phyloP scores from a whole-genome alignment of 2,888 invertebrate species.

The Parelbella ahira region DNA sequence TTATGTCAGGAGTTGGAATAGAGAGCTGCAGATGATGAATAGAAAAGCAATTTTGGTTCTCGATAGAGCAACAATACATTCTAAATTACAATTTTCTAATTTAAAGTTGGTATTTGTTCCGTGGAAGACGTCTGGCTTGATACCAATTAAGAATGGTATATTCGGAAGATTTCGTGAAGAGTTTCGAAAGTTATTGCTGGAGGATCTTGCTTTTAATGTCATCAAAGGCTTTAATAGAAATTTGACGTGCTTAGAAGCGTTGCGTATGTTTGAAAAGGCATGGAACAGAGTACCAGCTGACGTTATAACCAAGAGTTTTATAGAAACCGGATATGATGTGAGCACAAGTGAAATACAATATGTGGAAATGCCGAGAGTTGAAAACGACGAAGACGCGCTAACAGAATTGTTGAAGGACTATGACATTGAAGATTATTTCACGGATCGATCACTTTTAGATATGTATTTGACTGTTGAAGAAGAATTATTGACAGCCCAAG shows the following conservation, averaged over 20 bases:
- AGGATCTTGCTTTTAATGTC: slow-evolving; percentile 30
- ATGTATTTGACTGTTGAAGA: slow-evolving; percentile 49
- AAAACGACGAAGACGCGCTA: too few relatives aligned
- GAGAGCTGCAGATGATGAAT: slow-evolving; percentile 36
- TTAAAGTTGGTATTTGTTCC: slow-evolving; percentile 47
- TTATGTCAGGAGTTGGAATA: slow-evolving; percentile 47
- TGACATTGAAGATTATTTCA: slow-evolving; percentile 43
- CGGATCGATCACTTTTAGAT: slow-evolving; percentile 37
- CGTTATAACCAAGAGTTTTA: too few relatives aligned
- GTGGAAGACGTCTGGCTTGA: slow-evolving; percentile 44
- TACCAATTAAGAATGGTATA: slow-evolving; percentile 48
- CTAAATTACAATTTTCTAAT: slow-evolving; percentile 44
- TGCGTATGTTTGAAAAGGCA: slow-evolving; percentile 44
- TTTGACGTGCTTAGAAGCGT: slow-evolving; percentile 44
- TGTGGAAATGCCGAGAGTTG: too few relatives aligned
- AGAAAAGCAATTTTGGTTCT: slow-evolving; percentile 40
- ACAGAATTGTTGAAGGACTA: slow-evolving; percentile 39
- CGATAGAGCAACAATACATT: slow-evolving; percentile 47
- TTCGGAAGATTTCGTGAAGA: slow-evolving; percentile 40
- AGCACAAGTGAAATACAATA: too few relatives aligned
- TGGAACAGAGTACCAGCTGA: slow-evolving; percentile 37
- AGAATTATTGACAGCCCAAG: slow-evolving; percentile 15
- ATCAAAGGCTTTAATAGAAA: slow-evolving; percentile 42
- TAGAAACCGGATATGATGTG: too few relatives aligned
- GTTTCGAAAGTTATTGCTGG: neutral